Evolutionary conservation across 2,797 vertebrate genomes (phyloP).

Genomic region (Macropodus opercularis): DNA sequence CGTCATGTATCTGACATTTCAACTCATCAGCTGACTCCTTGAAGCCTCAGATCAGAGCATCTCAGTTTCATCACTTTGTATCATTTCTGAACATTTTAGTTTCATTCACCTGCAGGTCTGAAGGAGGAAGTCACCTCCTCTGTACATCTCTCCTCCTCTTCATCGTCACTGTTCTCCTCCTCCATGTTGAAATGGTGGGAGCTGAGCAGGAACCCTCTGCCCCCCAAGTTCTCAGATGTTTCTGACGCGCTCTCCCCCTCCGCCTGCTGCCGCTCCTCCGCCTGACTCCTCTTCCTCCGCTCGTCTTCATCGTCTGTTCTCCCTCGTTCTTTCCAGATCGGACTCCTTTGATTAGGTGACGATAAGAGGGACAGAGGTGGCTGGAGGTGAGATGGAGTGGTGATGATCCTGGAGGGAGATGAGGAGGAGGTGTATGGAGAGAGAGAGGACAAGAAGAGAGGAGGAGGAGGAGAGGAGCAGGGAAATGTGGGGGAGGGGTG

Average conservation of each 20-base stretch:
- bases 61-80: too few relatives aligned
- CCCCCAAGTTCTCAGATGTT: conserved; percentile 57
- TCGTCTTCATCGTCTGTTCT: conserved; percentile 14
- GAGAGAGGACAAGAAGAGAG: conserved; percentile 2
- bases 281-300: conserved; percentile 24
- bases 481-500: conserved; percentile 24
- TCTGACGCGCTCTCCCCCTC: conserved; percentile 76
- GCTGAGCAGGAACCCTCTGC: conserved; percentile 45
- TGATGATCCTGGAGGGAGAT: conserved; percentile 7
- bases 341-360: conserved; percentile 22
- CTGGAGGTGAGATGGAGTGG: background rate
- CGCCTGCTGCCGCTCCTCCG: conserved; percentile 68
- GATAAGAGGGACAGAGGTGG: background rate
- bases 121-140: conserved; percentile 70
- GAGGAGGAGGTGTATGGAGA: conserved; percentile 12
- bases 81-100: too few relatives aligned
- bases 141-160: conserved; percentile 71
- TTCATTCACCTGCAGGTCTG: conserved; percentile 80
- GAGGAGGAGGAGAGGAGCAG: conserved; percentile 28
- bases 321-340: conserved; percentile 47
- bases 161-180: conserved; percentile 72
- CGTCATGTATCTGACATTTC: too few relatives aligned
- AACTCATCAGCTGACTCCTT: too few relatives aligned
- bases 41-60: too few relatives aligned
- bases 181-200: conserved; percentile 28